These are phyloP conservation scores for Charina bottae DNA, from an alignment of 2,113 vertebrate genomes.

Conservation along the genomic window DNA sequence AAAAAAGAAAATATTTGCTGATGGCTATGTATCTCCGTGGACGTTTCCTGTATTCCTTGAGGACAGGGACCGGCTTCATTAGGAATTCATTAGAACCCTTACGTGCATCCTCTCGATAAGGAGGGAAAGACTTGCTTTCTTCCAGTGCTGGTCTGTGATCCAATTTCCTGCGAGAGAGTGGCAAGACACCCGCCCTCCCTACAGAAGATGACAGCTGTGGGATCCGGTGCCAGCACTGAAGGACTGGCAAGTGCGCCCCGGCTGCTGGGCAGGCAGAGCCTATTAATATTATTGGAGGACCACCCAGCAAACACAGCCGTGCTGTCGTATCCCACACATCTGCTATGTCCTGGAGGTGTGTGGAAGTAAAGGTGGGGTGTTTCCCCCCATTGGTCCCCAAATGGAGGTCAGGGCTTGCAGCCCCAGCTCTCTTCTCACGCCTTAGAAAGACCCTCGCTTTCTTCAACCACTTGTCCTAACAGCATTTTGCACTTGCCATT, in stretches of 20 bases:
- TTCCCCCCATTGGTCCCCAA: too few species aligned
- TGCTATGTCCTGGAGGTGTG: too few species aligned
- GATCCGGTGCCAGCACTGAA: background rate
- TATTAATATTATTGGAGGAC: too few species aligned
- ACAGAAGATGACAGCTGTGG: background rate
- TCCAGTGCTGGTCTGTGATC: background rate
- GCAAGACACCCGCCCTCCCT: too few species aligned
- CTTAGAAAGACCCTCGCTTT: background rate
- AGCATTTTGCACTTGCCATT: slow-evolving; percentile 24
- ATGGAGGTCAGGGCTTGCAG: background rate
- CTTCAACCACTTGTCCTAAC: background rate
- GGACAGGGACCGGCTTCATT: background rate
- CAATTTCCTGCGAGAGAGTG: too few species aligned
- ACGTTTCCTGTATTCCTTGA: background rate
- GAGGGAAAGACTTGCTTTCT: background rate
- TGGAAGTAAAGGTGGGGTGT: too few species aligned
- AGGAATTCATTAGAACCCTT: background rate
- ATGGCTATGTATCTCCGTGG: background rate
- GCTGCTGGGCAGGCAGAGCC: too few species aligned
- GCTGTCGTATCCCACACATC: too few species aligned
- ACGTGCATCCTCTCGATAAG: too few species aligned
- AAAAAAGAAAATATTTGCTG: background rate
- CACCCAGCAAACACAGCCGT: too few species aligned
- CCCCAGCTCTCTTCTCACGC: background rate
- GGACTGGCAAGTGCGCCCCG: too few species aligned